Evolutionary conservation across 2,113 vertebrate species (phyloP).

Genomic region (Hiodon tergisus): DNA sequence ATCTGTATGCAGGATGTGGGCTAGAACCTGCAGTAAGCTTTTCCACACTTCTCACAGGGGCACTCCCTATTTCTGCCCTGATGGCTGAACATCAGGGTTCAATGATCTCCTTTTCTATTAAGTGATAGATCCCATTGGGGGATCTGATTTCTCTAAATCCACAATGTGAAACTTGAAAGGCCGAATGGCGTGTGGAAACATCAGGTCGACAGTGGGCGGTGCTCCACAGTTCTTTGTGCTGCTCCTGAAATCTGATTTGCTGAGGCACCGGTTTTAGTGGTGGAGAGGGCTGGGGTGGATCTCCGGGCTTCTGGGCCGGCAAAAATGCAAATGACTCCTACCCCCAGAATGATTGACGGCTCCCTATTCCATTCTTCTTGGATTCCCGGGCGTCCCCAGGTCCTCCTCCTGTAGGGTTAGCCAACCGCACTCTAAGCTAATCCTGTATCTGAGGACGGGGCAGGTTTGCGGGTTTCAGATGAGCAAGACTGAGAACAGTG

Average conservation of each 20-base stretch:
- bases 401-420: not conserved
- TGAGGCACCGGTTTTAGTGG: not conserved
- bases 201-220: not conserved
- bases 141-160: not conserved
- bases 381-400: not conserved
- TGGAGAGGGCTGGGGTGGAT: not conserved
- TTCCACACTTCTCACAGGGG: not conserved
- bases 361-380: not conserved
- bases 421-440: no score
- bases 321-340: conserved; percentile 12
- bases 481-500: no score
- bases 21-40: no score
- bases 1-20: not conserved
- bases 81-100: not conserved
- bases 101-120: not conserved
- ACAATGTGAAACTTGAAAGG: conserved; percentile 25
- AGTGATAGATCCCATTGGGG: not conserved
- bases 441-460: no score
- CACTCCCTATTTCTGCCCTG: no score
- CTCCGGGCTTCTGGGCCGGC: not conserved
- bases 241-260: not conserved
- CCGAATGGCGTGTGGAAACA: conserved; percentile 24
- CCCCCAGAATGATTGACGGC: not conserved
- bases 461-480: no score
- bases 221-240: no score